These are phyloP conservation scores for Acanthococcus lagerstroemiae DNA, from an alignment of 2,888 invertebrate genomes.

Conservation along the genomic window DNA sequence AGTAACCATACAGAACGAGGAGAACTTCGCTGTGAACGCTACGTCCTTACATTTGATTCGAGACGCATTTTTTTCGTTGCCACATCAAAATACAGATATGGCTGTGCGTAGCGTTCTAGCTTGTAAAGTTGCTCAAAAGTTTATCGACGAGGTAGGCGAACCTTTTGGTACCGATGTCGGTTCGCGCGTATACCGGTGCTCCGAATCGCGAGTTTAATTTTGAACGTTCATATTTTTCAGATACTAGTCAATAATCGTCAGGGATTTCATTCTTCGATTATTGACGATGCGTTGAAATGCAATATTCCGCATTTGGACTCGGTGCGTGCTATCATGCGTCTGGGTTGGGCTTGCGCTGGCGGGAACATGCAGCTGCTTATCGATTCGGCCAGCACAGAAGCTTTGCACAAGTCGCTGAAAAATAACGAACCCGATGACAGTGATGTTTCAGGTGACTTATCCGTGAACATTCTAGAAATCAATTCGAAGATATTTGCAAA, in stretches of 20 bases:
- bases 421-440: slow-evolving; percentile 53
- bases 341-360: slow-evolving; percentile 67
- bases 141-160: slow-evolving; percentile 26
- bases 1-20: background rate
- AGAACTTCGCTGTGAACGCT: background rate
- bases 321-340: slow-evolving; percentile 60
- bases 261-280: slow-evolving; percentile 40
- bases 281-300: slow-evolving; percentile 53
- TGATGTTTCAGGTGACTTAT: slow-evolving; percentile 50
- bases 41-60: slow-evolving; percentile 49
- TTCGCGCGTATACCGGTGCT: too few relatives aligned
- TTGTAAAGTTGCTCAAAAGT: slow-evolving; percentile 66
- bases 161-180: too few relatives aligned
- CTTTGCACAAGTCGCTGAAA: slow-evolving; percentile 53
- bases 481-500: background rate
- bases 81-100: slow-evolving; percentile 72
- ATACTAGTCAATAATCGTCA: background rate
- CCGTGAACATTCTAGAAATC: too few relatives aligned
- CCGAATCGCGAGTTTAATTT: too few relatives aligned
- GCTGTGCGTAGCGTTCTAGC: slow-evolving; percentile 69
- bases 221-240: too few relatives aligned
- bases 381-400: slow-evolving; percentile 43
- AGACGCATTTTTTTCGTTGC: slow-evolving; percentile 73
- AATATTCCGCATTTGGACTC: slow-evolving; percentile 62
- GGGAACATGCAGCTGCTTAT: slow-evolving; percentile 34